Conservation (phyloP, 2,888 invertebrate species). For the Amphipyra tragopoginis region DNA sequence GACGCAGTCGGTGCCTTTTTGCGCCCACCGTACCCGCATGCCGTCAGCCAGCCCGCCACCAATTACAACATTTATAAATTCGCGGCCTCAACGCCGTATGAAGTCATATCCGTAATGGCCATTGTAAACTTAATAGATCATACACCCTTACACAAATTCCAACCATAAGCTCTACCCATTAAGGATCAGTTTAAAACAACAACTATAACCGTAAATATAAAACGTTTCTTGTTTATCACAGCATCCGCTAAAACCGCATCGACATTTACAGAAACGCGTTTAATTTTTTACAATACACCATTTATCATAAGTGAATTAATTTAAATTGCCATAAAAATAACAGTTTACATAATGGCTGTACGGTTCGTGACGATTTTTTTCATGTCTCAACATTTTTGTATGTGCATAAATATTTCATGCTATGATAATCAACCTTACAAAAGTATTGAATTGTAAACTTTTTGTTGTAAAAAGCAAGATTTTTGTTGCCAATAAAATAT, state of each 20-base stretch:
- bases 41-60: conserved; percentile 72
- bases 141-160: conserved; percentile 20
- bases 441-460: conserved; percentile 64
- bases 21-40: conserved; percentile 72
- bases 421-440: conserved; percentile 59
- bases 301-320: conserved; percentile 88
- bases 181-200: conserved; percentile 28
- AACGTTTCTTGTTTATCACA: conserved; percentile 73
- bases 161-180: conserved; percentile 46
- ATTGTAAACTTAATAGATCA: conserved; percentile 68
- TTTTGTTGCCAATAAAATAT: conserved; percentile 47
- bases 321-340: conserved; percentile 85
- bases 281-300: conserved; percentile 75
- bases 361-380: conserved; percentile 70
- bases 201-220: conserved; percentile 54
- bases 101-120: conserved; percentile 78
- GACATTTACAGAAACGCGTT: conserved; percentile 81
- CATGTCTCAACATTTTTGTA: conserved; percentile 66
- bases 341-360: conserved; percentile 80
- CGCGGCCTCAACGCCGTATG: conserved; percentile 71
- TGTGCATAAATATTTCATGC: conserved; percentile 72
- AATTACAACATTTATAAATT: conserved; percentile 84
- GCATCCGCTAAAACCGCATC: conserved; percentile 77
- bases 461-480: conserved; percentile 43
- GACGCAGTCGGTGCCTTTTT: conserved; percentile 71